Base-by-base conservation (phyloP, 2,888 invertebrate genomes). In the Phyto melanocephala region DNA sequence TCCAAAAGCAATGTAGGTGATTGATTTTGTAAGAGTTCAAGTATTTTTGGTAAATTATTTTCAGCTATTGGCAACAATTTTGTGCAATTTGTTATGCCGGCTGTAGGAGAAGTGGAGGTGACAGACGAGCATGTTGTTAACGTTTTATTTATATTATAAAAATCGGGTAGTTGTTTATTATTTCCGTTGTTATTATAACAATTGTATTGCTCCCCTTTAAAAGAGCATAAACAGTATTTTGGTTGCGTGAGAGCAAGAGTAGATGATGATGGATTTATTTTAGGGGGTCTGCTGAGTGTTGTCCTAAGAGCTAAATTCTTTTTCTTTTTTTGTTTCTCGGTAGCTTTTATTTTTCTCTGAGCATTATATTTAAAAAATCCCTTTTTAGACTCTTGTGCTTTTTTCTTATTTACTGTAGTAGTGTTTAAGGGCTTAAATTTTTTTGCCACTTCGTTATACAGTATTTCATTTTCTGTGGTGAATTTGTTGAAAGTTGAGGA, bases 381-480 rank as follows among this genome's bases (percentile, higher is more conserved):
- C 62, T 79, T 81, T 10, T 17, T 50, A 75, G 40, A 6, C n/a
- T 45, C 65, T 77, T 63, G 56, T 17, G 33, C 33, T 24, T 35
- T 13, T 37, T 75, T 20, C 50, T 68, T 74, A 15, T 56, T 58
- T n/a, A 45, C 37, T 71, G 20, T 71, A 63, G 10, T 7, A 63
- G 10, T 7, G 68, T 86, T 85, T 72, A 91, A 72, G 35, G 91
- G 91, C 80, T 89, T 90, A 54, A 90, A 91, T 80, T 91, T 91
- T 80, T 88, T 88, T 47, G 88, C 90, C 72, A 88, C 88, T 15
- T 87, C 88, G 11, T 88, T 88, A 84, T 90, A 90, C 80, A 81
- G 74, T 15, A 83, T 68, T 54, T 83, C 84, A 56, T 60, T 81
- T 62, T 84, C 77, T 56, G 84, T 80, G 15, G 28, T 62, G 15